phyloP scores from a whole-genome alignment of 2,113 vertebrate species.

The Neoarius graeffei region DNA sequence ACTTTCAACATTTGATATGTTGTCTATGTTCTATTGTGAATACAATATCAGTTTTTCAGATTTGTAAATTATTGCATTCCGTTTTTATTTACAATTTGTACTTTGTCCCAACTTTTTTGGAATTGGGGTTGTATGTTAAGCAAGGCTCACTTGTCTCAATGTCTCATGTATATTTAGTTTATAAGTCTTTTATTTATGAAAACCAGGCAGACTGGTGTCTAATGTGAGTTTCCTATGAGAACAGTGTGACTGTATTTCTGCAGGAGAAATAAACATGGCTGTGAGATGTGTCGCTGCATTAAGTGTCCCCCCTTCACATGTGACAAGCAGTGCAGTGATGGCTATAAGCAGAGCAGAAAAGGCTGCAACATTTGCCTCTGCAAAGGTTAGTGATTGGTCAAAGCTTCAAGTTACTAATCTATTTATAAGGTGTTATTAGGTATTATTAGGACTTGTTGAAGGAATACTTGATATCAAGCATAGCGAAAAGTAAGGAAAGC shows the following conservation, averaged over 20 bases:
- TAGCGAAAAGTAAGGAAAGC: not conserved
- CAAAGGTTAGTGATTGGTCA: constrained; percentile 65
- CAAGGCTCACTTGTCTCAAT: not conserved
- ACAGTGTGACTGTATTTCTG: not conserved
- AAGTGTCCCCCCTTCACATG: constrained; percentile 79
- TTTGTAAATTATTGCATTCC: too few species aligned
- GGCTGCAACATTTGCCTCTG: constrained; percentile 78
- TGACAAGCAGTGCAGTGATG: constrained; percentile 72
- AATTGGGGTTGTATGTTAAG: too few species aligned
- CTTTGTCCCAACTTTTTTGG: too few species aligned
- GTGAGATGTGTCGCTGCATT: constrained; percentile 81
- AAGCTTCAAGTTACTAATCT: not conserved
- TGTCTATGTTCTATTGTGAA: too few species aligned
- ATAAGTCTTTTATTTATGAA: not conserved
- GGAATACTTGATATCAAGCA: not conserved
- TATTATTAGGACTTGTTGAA: not conserved
- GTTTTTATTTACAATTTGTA: too few species aligned
- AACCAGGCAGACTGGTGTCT: not conserved
- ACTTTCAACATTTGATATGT: too few species aligned
- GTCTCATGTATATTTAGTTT: not conserved
- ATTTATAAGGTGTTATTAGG: not conserved
- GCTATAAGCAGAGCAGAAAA: constrained; percentile 75
- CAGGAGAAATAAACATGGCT: constrained; percentile 81
- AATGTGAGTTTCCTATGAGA: not conserved
- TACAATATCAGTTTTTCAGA: too few species aligned